Evolutionary conservation across 2,797 vertebrate genomes (phyloP).

Genomic region (Phaenicophaeus curvirostris): DNA sequence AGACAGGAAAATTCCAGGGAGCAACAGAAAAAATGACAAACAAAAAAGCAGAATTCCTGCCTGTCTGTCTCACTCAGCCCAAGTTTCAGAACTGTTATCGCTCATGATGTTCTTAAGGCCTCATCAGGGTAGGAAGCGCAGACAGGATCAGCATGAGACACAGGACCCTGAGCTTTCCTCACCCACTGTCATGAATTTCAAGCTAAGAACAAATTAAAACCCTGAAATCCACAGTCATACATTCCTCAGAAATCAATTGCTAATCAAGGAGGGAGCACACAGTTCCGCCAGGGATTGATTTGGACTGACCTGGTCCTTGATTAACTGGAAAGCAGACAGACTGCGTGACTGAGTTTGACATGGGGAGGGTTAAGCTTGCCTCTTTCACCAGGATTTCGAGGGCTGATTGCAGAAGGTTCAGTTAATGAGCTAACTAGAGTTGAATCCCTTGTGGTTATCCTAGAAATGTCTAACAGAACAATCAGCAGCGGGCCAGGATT

Average conservation of each 20-base stretch:
- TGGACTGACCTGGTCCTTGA: neutral
- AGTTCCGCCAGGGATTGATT: neutral
- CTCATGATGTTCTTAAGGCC: neutral
- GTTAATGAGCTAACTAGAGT: neutral
- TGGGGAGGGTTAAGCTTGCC: neutral
- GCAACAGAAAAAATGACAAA: neutral
- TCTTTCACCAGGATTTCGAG: neutral
- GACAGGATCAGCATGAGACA: neutral
- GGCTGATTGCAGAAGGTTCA: neutral
- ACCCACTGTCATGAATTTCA: neutral
- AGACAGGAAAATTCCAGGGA: neutral
- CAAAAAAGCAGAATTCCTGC: neutral
- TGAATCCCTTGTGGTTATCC: slow-evolving; percentile 1
- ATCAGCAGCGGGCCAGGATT: slow-evolving; percentile 23
- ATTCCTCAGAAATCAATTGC: neutral
- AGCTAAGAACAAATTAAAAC: neutral
- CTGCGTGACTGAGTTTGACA: neutral
- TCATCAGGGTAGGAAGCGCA: neutral
- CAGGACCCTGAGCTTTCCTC: neutral
- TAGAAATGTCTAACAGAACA: neutral
- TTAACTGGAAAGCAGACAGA: neutral
- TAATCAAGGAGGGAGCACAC: neutral
- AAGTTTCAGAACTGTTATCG: neutral
- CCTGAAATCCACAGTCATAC: neutral
- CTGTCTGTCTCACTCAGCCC: neutral